Percentiles rank a stretch among this genome's conserved stretches.
phyloP scores from a whole-genome alignment of 2,797 vertebrate species.

The Neoniphon sammara region DNA sequence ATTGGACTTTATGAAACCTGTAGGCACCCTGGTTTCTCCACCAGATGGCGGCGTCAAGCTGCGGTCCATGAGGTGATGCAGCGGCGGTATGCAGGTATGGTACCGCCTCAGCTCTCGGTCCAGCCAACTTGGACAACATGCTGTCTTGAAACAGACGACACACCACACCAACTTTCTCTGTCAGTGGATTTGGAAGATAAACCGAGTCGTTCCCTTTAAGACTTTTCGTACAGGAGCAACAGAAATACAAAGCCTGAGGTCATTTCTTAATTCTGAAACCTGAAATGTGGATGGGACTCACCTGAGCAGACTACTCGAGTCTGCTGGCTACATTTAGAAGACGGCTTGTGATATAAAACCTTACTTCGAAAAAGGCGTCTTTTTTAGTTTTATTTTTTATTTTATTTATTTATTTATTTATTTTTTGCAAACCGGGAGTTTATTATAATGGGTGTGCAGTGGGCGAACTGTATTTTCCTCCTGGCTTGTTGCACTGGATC shows the following conservation, averaged over 20 bases:
- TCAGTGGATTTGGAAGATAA: constrained; percentile 6
- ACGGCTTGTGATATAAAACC: neutral
- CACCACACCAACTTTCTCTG: constrained; percentile 49
- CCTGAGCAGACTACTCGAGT: constrained; percentile 47
- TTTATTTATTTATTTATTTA: too few relatives aligned
- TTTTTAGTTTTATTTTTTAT: too few relatives aligned
- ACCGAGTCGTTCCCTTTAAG: constrained; percentile 1
- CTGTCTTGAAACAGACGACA: constrained; percentile 32
- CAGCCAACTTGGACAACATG: constrained; percentile 62
- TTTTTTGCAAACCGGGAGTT: neutral
- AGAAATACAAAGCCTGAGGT: constrained; percentile 3
- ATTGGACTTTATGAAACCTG: too few relatives aligned
- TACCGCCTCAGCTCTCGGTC: constrained; percentile 73
- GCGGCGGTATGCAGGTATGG: constrained; percentile 61
- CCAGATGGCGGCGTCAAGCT: constrained; percentile 53
- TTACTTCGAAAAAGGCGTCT: neutral
- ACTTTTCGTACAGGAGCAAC: too few relatives aligned
- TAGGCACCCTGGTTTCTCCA: constrained; percentile 17
- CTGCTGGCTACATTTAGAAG: constrained; percentile 3
- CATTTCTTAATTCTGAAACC: constrained; percentile 16
- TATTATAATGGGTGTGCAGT: constrained; percentile 59
- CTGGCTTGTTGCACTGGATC: constrained; percentile 58
- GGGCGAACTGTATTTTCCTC: constrained; percentile 51
- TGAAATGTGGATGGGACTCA: constrained; percentile 62
- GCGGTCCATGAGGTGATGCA: neutral